phyloP scores from a whole-genome alignment of 2,888 invertebrate genomes.

The Bhutanitis thaidina region DNA sequence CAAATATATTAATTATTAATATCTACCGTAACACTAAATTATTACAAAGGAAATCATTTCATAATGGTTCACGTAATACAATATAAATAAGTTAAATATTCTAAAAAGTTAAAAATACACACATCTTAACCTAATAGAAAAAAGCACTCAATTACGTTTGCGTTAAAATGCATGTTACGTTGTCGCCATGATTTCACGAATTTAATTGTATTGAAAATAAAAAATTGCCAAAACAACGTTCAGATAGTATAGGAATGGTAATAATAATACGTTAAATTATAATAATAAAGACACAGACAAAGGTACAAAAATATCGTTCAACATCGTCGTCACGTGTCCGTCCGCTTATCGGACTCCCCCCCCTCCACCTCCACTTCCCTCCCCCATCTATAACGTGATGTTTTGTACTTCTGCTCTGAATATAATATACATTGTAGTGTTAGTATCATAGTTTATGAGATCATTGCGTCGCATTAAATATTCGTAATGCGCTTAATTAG shows the following conservation, averaged over 20 bases:
- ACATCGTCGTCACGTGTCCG: conserved; percentile 42
- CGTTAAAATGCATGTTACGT: conserved; percentile 44
- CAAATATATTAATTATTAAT: conserved; percentile 78
- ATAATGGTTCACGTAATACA: conserved; percentile 76
- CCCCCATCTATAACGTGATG: conserved; percentile 26
- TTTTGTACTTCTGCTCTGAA: conserved; percentile 76
- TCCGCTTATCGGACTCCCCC: conserved; percentile 25
- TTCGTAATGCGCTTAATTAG: conserved; percentile 67
- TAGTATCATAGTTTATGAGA: conserved; percentile 80
- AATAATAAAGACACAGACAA: conserved; percentile 69
- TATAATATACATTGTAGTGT: conserved; percentile 60
- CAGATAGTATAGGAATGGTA: conserved; percentile 65
- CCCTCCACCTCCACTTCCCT: background rate
- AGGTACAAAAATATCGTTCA: conserved; percentile 72
- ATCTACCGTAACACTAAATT: conserved; percentile 75
- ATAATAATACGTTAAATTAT: conserved; percentile 56
- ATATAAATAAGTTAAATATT: conserved; percentile 80
- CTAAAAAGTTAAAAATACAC: conserved; percentile 80
- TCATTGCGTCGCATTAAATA: conserved; percentile 68
- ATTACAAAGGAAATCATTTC: conserved; percentile 76
- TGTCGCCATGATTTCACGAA: conserved; percentile 34
- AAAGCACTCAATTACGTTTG: conserved; percentile 70
- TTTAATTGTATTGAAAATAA: conserved; percentile 33
- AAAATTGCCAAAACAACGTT: conserved; percentile 54
- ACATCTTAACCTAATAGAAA: conserved; percentile 77